phyloP scores from a whole-genome alignment of 2,888 invertebrate genomes.

The Nomada ferruginata region DNA sequence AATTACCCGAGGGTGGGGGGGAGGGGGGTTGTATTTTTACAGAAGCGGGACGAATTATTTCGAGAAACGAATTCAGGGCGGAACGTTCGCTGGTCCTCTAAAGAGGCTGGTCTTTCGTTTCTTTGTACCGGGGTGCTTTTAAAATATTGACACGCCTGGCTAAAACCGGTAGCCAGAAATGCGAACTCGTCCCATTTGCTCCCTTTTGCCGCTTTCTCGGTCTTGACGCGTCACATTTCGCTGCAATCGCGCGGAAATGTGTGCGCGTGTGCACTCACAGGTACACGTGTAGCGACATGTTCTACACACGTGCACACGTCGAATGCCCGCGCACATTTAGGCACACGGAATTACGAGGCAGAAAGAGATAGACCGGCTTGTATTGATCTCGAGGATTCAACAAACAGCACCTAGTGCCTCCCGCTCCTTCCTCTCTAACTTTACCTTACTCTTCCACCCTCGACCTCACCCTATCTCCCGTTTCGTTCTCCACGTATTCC shows the following conservation, averaged over 20 bases:
- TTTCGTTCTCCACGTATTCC: conserved; percentile 49
- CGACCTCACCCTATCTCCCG: conserved; percentile 46
- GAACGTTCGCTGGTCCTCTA: conserved; percentile 5
- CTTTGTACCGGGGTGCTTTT: conserved; percentile 33
- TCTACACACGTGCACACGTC: conserved; percentile 16
- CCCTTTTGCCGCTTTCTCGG: conserved; percentile 13
- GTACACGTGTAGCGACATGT: conserved; percentile 2
- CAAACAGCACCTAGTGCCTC: conserved; percentile 82
- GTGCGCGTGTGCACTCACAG: background rate
- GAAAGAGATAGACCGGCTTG: conserved; percentile 76
- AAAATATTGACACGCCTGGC: conserved; percentile 48
- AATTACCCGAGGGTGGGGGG: background rate
- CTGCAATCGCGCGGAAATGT: conserved; percentile 12
- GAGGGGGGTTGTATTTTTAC: background rate
- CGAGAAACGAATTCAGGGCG: conserved; percentile 13
- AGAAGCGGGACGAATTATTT: conserved; percentile 39
- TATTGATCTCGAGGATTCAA: conserved; percentile 83
- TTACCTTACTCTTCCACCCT: conserved; percentile 65
- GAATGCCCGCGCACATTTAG: conserved; percentile 58
- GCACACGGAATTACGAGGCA: conserved; percentile 69
- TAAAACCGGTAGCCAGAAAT: conserved; percentile 37
- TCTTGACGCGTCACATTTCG: conserved; percentile 37
- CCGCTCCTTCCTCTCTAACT: conserved; percentile 68
- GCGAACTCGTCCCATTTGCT: conserved; percentile 40
- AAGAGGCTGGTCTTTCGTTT: background rate